These are phyloP conservation scores for Odontomyia ornata DNA, from an alignment of 2,888 invertebrate genomes.

Conservation along the genomic window DNA sequence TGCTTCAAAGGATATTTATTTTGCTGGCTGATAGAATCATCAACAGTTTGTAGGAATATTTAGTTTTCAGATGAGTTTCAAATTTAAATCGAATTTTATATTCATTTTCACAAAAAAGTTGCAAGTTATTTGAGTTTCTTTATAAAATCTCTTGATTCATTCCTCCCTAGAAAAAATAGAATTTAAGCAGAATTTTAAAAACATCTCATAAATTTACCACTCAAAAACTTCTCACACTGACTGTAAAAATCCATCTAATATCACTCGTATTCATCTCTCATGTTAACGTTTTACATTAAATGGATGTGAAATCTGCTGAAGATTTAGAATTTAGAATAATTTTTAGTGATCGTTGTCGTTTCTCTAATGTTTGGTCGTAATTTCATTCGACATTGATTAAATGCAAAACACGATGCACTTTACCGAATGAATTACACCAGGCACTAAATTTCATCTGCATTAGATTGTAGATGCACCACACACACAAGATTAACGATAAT, in stretches of 20 bases:
- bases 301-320: constrained; percentile 12
- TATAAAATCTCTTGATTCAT: too few species aligned
- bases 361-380: constrained; percentile 30
- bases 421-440: not conserved
- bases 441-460: too few species aligned
- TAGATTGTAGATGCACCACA: not conserved
- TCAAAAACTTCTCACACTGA: not conserved
- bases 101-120: too few species aligned
- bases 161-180: too few species aligned
- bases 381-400: constrained; percentile 43
- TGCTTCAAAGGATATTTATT: not conserved
- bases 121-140: too few species aligned
- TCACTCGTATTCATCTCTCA: not conserved
- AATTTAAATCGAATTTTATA: too few species aligned
- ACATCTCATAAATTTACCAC: too few species aligned
- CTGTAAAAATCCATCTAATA: not conserved
- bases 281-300: not conserved
- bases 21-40: too few species aligned
- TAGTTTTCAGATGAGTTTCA: too few species aligned
- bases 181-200: too few species aligned
- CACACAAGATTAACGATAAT: constrained; percentile 27
- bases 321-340: constrained; percentile 32
- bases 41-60: too few species aligned
- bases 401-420: constrained; percentile 37
- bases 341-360: constrained; percentile 30